These are phyloP conservation scores for silkworm (Bombyx mori) DNA, from an alignment of 1,140 invertebrate genomes.

Conservation along the genomic window DNA sequence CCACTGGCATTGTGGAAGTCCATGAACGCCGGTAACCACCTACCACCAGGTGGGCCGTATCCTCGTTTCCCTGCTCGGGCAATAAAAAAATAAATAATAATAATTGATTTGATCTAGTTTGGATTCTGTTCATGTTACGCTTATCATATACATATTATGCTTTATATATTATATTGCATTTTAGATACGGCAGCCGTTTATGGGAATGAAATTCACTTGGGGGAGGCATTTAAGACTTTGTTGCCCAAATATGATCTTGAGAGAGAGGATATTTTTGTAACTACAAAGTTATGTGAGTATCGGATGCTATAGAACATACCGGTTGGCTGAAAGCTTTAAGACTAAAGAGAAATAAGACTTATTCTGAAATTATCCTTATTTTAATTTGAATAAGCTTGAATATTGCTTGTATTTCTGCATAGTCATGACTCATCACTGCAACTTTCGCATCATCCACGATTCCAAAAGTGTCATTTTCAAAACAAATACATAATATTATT, in stretches of 20 bases:
- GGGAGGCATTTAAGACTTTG: slow-evolving; percentile 2
- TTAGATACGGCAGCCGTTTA: slow-evolving; percentile 1
- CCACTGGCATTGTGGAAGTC: too few species aligned
- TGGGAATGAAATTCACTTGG: slow-evolving; percentile 3
- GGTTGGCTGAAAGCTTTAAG: not conserved
- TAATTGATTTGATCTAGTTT: too few species aligned
- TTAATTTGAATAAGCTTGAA: not conserved
- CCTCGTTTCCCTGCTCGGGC: too few species aligned
- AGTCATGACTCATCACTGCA: not conserved
- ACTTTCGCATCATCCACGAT: too few species aligned
- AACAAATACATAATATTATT: too few species aligned
- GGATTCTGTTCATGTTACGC: too few species aligned
- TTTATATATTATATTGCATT: not conserved
- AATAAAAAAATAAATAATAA: too few species aligned
- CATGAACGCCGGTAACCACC: too few species aligned
- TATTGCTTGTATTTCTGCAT: not conserved
- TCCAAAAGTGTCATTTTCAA: too few species aligned
- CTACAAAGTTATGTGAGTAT: slow-evolving; percentile 1
- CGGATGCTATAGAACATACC: not conserved
- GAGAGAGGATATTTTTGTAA: slow-evolving; percentile 1
- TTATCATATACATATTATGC: too few species aligned
- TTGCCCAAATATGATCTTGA: not conserved
- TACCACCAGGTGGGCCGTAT: too few species aligned
- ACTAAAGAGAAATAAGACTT: not conserved
- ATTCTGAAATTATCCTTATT: not conserved